phyloP scores from a whole-genome alignment of 35 echinoderm and acorn worm species.

The Chiridota heheva region DNA sequence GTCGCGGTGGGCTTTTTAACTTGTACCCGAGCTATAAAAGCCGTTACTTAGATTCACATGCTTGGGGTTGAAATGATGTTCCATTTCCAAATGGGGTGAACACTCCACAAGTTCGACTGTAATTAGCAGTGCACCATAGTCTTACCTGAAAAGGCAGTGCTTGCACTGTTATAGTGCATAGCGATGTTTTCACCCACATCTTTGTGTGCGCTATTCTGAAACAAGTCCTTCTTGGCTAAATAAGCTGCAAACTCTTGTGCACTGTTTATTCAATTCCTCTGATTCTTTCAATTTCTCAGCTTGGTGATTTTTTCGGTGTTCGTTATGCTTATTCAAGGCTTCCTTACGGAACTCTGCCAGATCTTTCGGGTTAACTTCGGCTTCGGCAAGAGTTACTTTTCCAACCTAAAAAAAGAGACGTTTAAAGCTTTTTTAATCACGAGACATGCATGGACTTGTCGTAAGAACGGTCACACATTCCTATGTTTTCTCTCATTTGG shows the following conservation, averaged over 20 bases:
- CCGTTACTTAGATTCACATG: neutral
- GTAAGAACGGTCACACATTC: too few relatives aligned
- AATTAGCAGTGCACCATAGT: neutral
- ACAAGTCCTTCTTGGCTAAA: constrained; percentile 68
- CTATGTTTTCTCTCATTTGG: too few relatives aligned
- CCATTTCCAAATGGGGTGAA: neutral
- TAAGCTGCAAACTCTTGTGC: constrained; percentile 87
- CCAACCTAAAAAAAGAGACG: constrained; percentile 47
- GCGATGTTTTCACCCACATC: constrained; percentile 97
- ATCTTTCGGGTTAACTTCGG: constrained; percentile 63
- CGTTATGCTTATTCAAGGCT: constrained; percentile 66
- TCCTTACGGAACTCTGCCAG: constrained; percentile 67
- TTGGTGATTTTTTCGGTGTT: constrained; percentile 56
- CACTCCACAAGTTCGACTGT: neutral
- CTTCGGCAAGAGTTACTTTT: constrained; percentile 57
- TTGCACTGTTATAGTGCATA: constrained; percentile 83
- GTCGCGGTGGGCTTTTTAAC: too few relatives aligned
- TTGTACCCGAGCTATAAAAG: neutral
- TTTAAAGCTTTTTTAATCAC: too few relatives aligned
- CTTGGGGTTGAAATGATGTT: neutral
- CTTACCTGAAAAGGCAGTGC: constrained; percentile 86
- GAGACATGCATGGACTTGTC: too few relatives aligned
- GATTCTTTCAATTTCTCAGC: constrained; percentile 59
- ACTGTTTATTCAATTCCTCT: constrained; percentile 42
- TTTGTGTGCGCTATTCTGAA: constrained; percentile 66